Evolutionary conservation across 2,113 vertebrate species (phyloP).

Genomic region (Periophthalmodon schlosseri): DNA sequence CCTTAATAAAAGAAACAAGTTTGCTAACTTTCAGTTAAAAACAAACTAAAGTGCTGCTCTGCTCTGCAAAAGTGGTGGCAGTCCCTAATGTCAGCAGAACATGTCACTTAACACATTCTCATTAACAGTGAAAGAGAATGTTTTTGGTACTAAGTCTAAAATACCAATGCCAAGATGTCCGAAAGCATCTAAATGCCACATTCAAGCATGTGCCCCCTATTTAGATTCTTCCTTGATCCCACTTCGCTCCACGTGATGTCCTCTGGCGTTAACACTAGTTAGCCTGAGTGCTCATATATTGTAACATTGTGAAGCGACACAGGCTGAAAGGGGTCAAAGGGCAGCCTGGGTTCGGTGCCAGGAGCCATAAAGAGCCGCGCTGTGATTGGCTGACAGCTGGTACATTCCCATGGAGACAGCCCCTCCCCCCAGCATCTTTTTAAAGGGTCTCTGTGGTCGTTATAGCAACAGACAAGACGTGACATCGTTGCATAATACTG

Average conservation of each 20-base stretch:
- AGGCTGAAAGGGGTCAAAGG: conserved; percentile 57
- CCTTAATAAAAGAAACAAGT: too few relatives aligned
- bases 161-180: neutral
- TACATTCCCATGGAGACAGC: conserved; percentile 63
- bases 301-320: conserved; percentile 43
- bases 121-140: neutral
- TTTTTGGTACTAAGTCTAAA: neutral
- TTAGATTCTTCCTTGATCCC: neutral
- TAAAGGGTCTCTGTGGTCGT: conserved; percentile 61
- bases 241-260: neutral
- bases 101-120: too few relatives aligned
- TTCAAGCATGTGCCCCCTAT: neutral
- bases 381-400: conserved; percentile 46
- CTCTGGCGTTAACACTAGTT: neutral
- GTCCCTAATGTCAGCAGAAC: too few relatives aligned
- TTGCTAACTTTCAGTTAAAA: too few relatives aligned
- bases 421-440: conserved; percentile 29
- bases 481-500: conserved; percentile 58
- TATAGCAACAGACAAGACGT: conserved; percentile 73
- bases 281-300: conserved; percentile 8
- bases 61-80: too few relatives aligned
- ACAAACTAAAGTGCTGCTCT: too few relatives aligned
- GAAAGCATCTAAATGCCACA: neutral
- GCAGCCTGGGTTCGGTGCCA: conserved; percentile 43
- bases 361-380: conserved; percentile 51